phyloP scores from a whole-genome alignment of 2,888 invertebrate genomes.

The Sinhomidia bicolor region DNA sequence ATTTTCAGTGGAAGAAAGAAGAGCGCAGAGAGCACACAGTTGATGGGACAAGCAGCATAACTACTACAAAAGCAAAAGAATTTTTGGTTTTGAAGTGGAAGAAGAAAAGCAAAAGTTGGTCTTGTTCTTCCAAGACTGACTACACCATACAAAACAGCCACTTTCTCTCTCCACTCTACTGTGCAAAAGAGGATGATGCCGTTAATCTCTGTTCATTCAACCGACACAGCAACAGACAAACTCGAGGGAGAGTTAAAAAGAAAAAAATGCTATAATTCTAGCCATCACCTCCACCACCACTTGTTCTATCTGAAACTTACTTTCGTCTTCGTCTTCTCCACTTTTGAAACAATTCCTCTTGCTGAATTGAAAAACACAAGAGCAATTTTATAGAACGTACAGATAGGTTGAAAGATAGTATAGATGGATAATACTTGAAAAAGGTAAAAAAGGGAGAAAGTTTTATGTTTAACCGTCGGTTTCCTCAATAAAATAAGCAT shows the following conservation, averaged over 20 bases:
- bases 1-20: too few species aligned
- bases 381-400: too few species aligned
- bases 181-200: not conserved
- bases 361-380: not conserved
- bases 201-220: slow-evolving; percentile 66
- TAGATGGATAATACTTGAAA: too few species aligned
- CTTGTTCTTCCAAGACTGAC: not conserved
- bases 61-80: not conserved
- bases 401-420: too few species aligned
- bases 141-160: too few species aligned
- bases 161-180: too few species aligned
- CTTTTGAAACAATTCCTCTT: not conserved
- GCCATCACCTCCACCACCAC: not conserved
- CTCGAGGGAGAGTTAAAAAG: not conserved
- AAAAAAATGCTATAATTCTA: not conserved
- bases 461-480: too few species aligned
- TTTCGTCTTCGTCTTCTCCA: not conserved
- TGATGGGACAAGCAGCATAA: not conserved
- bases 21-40: not conserved
- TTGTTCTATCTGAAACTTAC: not conserved
- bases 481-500: too few species aligned
- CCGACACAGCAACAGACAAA: slow-evolving; percentile 47
- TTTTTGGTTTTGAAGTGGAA: not conserved
- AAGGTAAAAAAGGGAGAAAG: too few species aligned
- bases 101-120: not conserved